Evolutionary conservation across 2,797 vertebrate genomes (phyloP), one percentile per base, ranked within the genome.

Genomic region (Centropyge bicolor): DNA sequence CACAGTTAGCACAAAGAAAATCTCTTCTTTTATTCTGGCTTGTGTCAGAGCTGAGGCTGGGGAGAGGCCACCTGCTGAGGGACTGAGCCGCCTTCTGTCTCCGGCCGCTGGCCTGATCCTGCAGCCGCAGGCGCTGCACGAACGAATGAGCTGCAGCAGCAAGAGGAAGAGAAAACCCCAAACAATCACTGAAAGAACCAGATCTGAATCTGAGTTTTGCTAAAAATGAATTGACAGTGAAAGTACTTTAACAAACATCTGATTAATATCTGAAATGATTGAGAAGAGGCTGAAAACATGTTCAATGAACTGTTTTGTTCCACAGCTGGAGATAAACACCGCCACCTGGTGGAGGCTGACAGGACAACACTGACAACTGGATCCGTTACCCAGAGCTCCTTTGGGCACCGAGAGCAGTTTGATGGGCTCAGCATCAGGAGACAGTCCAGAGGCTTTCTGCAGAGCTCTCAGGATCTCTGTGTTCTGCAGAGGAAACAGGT

Each of bases 401-500:
- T 93, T 93, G 79, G 93, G 92, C 62, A 93, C 94, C 19, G 93
- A 93, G 52, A 94, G 92, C 17, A 95, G 85, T 71, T 93, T 95
- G 79, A 93, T 90, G 3, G 91, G 92, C 49, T 94, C 91, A 0
- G 82, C 90, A 2, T 95, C 95, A 0, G 92, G 91, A 1, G 90
- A 89, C 0, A 94, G 92, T 64, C 90, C 92, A 0, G 91, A 90
- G 0, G 94, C 95, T 83, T 93, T 95, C 93, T 96, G 95, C 48
- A 96, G 86, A 54, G 93, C 92, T 87, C 92, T 85, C 49, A 95
- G 86, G 70, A 95, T 95, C 72, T 95, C 94, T 0, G 92, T 91
- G 86, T 95, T 96, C 95, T 96, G 85, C n/a, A 82, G 13, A 12
- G 38, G n/a, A 36, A 3, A 49, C 73, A 4, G 51, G 7, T 8